Evolutionary conservation across 2,797 vertebrate genomes (phyloP), one percentile per base, ranked within the genome.

Genomic region (Tarsius wallacei): DNA sequence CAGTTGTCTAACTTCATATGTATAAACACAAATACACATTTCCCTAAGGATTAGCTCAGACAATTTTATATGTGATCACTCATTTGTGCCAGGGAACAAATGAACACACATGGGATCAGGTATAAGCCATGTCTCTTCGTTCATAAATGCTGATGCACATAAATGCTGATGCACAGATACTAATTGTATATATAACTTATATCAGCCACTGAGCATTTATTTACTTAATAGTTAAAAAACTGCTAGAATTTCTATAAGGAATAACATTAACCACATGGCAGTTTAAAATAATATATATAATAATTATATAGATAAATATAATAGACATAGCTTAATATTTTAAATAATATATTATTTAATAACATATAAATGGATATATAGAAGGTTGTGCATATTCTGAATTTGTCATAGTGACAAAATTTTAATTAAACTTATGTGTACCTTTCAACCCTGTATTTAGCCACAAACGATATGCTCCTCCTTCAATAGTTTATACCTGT

Each of bases 371-470:
- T 64, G 17, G 28, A 28, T 78, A 16, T 64, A 28, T 61, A 42
- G 24, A 88, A 14, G 13, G 64, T 61, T 70, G 4, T 55, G 0
- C 4, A 47, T 55, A 71, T 78, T 91, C 42, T 91, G 24, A 93
- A 83, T 88, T 59, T 91, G 15, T 83, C 76, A 47, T 3, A 80
- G 61, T 49, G 17, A 66, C 2, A 95, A 86, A 78, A 17, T 70
- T 94, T 77, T 86, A 91, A 42, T 85, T 71, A 92, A 93, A 61
- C 1, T 49, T 84, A 63, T 11, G 70, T 17, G 17, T n/a, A 81
- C 4, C 19, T 92, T 90, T 70, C 26, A 90, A 93, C 9, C 1
- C 19, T 83, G 8, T 87, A 1, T 76, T 92, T 64, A n/a, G 21
- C 61, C 5, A 49, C 42, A 77, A 63, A 74, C 11, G 88, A 57